Conservation (phyloP, 2,113 vertebrate genomes). For the Hylia prasina region DNA sequence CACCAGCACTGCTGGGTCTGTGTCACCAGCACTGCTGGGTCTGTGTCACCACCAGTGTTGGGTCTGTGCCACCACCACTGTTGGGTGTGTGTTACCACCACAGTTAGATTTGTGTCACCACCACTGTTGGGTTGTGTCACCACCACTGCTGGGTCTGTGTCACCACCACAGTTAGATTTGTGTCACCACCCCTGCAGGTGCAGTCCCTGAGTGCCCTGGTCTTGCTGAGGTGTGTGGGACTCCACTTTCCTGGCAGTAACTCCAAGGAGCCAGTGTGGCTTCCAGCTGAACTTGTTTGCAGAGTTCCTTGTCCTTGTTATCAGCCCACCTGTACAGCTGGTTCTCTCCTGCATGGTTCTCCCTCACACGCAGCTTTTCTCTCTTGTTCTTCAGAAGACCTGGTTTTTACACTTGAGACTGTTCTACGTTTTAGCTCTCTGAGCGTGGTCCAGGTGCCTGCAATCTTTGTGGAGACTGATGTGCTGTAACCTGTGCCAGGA, state of each 20-base stretch:
- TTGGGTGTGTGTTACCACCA: neutral
- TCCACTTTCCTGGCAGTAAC: neutral
- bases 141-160: neutral
- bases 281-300: neutral
- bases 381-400: neutral
- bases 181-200: neutral
- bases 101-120: neutral
- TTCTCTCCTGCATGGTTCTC: neutral
- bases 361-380: neutral
- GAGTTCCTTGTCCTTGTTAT: neutral
- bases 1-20: neutral
- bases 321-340: neutral
- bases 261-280: neutral
- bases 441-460: neutral
- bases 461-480: neutral
- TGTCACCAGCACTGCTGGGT: neutral
- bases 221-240: neutral
- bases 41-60: no score
- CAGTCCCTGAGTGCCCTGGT: neutral
- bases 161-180: fast-evolving
- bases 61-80: no score
- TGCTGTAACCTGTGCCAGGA: neutral
- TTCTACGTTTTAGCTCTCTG: neutral
- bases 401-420: neutral
- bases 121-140: neutral